Percentiles rank a stretch among this genome's conserved stretches.
These are phyloP conservation scores for Drosophila baimaii DNA, from an alignment of 1,140 invertebrate species.

Conservation along the genomic window DNA sequence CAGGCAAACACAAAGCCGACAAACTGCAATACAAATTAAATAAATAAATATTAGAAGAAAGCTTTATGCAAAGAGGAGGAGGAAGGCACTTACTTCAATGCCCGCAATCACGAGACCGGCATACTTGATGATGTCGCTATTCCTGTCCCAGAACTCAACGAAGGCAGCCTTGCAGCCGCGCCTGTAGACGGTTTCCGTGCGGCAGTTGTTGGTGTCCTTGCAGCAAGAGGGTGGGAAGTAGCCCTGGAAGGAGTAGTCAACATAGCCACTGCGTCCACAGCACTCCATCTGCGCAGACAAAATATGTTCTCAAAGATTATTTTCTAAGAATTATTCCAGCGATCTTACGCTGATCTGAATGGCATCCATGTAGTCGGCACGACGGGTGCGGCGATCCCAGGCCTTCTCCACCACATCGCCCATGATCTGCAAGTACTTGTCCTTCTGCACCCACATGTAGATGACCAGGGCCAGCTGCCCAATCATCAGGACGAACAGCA, in stretches of 20 bases:
- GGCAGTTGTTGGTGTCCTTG: slow-evolving; percentile 83
- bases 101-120: slow-evolving; percentile 88
- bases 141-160: slow-evolving; percentile 84
- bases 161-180: slow-evolving; percentile 85
- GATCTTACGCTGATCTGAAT: slow-evolving; percentile 85
- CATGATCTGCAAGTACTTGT: slow-evolving; percentile 84
- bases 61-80: not conserved
- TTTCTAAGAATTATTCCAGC: no score
- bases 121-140: slow-evolving; percentile 87
- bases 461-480: slow-evolving; percentile 87
- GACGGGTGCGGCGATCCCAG: slow-evolving; percentile 51
- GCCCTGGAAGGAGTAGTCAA: slow-evolving; percentile 84
- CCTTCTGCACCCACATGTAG: slow-evolving; percentile 86
- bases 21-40: slow-evolving; percentile 87
- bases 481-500: slow-evolving; percentile 87
- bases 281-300: slow-evolving; percentile 86
- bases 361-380: slow-evolving; percentile 84
- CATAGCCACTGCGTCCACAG: slow-evolving; percentile 86
- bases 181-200: slow-evolving; percentile 80
- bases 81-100: slow-evolving; percentile 86
- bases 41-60: slow-evolving; percentile 1
- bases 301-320: not conserved
- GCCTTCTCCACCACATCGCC: slow-evolving; percentile 84
- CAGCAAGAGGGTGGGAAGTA: slow-evolving; percentile 85
- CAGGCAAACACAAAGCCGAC: slow-evolving; percentile 95